Conservation (phyloP, 2,888 invertebrate genomes). For the Stenotaenia linearis region DNA sequence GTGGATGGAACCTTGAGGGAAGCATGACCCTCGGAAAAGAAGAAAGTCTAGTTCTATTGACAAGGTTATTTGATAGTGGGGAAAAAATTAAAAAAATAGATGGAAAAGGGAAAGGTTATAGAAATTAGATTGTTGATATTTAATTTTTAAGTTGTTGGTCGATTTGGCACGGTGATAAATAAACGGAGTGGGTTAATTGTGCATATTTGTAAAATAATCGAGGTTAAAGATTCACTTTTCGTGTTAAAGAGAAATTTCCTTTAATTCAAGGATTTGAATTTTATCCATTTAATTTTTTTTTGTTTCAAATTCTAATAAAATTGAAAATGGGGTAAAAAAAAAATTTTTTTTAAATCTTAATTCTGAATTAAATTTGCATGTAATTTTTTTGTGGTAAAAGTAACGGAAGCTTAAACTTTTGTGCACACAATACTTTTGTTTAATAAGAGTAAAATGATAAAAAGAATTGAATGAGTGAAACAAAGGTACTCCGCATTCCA, state of each 20-base stretch:
- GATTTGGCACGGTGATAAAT: neutral
- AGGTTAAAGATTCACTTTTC: too few species aligned
- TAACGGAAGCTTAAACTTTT: neutral
- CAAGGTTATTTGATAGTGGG: neutral
- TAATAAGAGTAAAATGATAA: neutral
- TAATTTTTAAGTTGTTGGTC: neutral
- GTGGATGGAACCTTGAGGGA: neutral
- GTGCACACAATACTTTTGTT: neutral
- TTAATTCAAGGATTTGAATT: too few species aligned
- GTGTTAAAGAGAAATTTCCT: too few species aligned
- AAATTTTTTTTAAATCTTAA: too few species aligned
- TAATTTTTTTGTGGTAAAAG: too few species aligned
- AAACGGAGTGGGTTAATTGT: neutral
- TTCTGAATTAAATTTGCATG: too few species aligned
- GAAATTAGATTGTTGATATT: neutral
- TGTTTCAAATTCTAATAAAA: too few species aligned
- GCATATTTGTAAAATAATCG: neutral
- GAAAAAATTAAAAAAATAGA: neutral
- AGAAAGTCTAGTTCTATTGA: constrained; percentile 11
- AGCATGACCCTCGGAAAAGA: neutral
- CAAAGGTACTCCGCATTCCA: constrained; percentile 1
- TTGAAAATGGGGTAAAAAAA: too few species aligned
- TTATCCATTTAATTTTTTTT: too few species aligned
- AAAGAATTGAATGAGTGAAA: neutral
- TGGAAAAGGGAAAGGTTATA: neutral